Base-by-base conservation (phyloP, 2,113 vertebrate genomes). In the Zootoca vivipara region DNA sequence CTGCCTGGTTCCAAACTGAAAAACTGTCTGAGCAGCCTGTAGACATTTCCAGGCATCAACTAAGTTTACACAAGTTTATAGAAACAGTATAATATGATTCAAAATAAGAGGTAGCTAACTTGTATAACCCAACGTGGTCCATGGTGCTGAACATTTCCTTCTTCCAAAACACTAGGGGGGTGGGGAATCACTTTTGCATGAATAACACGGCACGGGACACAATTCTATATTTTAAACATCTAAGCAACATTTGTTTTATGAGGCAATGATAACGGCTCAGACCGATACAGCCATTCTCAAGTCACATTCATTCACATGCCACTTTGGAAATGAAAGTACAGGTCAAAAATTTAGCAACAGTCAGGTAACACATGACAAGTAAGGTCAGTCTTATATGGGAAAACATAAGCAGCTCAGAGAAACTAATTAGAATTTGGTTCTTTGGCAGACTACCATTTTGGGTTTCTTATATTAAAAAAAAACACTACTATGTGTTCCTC, bases 351-450 rank as follows among this genome's bases (percentile, higher is more conserved):
- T 6, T 10, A 40, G 74, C 3, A 3, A 87, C 1, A 26, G 3
- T 42, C 10, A 18, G 13, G 64, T 78, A 52, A 85, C 40, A 75
- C 3, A 80, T 65, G 82, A 72, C 0, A 89, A 22, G 69, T 6
- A 79, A 78, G 18, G 79, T 73, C 70, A 85, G 7, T 69, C 1
- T 83, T 90, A 12, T 0, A 0, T 79, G 62, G 1, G 89, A 88
- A 65, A 46, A 80, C 38, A 24, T 3, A 64, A 20, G 1, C 35
- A 85, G 22, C 56, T 90, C 82, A 86, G 4, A 74, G 10, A 92
- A 91, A 93, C 69, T 89, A 90, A 90, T 84, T 85, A 86, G 89
- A 7, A 92, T 28, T 10, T 62, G 87, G 56, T 24, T 52, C 93
- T 94, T 89, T 78, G 30, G 87, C 75, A 95, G 74, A 42, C 7